Base-by-base conservation (phyloP, 2,113 vertebrate species). In the Boulengeromyrus knoepffleri region DNA sequence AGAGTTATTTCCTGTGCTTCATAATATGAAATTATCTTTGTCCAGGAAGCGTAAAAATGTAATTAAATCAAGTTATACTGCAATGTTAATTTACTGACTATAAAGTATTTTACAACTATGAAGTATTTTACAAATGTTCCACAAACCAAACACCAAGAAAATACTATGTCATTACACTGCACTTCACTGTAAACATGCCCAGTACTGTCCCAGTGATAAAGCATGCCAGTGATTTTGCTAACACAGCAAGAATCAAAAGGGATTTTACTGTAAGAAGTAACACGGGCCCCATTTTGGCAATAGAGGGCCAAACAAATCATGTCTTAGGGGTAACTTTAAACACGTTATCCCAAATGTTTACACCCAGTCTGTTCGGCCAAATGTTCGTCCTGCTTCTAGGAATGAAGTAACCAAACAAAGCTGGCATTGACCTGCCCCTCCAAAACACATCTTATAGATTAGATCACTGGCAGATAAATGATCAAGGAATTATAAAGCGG, bases 311-410 rank as follows among this genome's bases (percentile, higher is more conserved):
- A 80, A 85, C 36, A 53, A 24, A 39, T 56, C 47, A 52, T 27
- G 36, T 53, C 4, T 42, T 19, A 21, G 49, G 17, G 46, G 74
- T 24, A 31, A 84, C 47, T 53, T 84, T 53, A 56, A 42, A 53
- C 36, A 89, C n/a, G 21, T 47, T 85, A 58, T 21, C 9, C 42
- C 7, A 17, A 42, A 56, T 89, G 70, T 89, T 89, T 89, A 84
- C 17, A 45, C 10, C 17, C 36, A 83, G 49, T 46, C 39, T 39
- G 88, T 62, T 24, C 42, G 3, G 45, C 62, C 47, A 83, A 83
- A 53, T 49, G 5, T 52, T 52, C 13, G 0, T 17, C 13, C 27
- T 85, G 45, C 5, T 87, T 53, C 50, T 53, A 31, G 13, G 49
- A 53, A 42, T 6, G 4, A 21, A 2, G 2, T 53, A n/a, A 31